Conservation (phyloP, 2,113 vertebrate genomes). For the Calidris pugnax region DNA sequence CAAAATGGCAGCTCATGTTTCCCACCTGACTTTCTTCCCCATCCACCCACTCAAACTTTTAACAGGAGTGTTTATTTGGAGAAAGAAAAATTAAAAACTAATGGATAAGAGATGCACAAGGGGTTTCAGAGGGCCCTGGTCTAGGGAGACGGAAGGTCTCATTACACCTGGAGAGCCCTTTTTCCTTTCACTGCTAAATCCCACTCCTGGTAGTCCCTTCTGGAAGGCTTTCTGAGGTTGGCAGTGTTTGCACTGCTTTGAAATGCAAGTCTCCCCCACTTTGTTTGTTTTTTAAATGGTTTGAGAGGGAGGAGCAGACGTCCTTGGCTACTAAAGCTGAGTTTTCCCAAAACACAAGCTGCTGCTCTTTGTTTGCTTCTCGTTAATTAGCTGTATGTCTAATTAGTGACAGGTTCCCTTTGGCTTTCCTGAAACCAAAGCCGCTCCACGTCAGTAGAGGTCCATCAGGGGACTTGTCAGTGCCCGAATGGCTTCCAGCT, state of each 20-base stretch:
- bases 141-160: constrained; percentile 8
- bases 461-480: constrained; percentile 66
- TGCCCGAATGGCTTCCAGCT: constrained; percentile 68
- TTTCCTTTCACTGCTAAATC: constrained; percentile 65
- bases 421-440: constrained; percentile 69
- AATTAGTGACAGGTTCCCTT: constrained; percentile 73
- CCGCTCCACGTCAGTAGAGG: constrained; percentile 46
- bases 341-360: constrained; percentile 68
- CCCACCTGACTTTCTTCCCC: background rate
- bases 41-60: background rate
- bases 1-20: background rate
- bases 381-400: constrained; percentile 74
- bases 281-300: constrained; percentile 67
- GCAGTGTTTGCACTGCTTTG: constrained; percentile 58
- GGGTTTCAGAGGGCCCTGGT: background rate
- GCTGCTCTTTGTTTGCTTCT: constrained; percentile 67
- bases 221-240: constrained; percentile 36
- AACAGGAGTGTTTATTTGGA: background rate
- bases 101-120: background rate
- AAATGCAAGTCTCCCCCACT: constrained; percentile 41
- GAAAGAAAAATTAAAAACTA: constrained; percentile 36
- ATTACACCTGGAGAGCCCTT: constrained; percentile 27
- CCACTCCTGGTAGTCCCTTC: background rate
- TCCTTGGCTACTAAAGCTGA: constrained; percentile 54
- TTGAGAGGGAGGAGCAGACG: constrained; percentile 51